Base-by-base conservation (phyloP, 2,113 vertebrate genomes). In the Oncorhynchus kisutch region DNA sequence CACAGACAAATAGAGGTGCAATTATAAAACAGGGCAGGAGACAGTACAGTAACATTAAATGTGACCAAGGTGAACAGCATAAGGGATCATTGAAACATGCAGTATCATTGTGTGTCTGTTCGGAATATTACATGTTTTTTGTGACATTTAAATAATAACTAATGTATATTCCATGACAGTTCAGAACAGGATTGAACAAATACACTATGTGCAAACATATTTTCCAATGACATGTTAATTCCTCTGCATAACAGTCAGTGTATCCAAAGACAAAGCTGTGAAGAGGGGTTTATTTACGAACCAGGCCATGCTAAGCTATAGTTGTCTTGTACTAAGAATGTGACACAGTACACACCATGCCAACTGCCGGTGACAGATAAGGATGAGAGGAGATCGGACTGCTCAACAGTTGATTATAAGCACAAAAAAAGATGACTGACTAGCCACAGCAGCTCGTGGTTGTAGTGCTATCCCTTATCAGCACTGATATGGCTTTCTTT, bases 301-400 rank as follows among this genome's bases (percentile, higher is more conserved):
- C 84, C 39, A 70, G 83, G 81, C 62, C 82, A 60, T 77, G 24
- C 73, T 72, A 68, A 65, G n/a, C 59, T 62, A 24, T 8, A n/a
- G 27, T 13, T 68, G 29, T 76, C 13, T 54, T 54, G 39, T 18
- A 54, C 51, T 54, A 18, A 54, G 14, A 54, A 16, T 18, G 74
- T 67, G 79, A 85, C 74, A 70, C 67, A 64, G 24, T 73, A 25
- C 71, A 77, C 20, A 82, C 75, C 74, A 65, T 31, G 70, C 60
- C 88, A 84, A 84, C 82, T 90, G 89, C 72, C 81, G 57, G 79
- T 69, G 76, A 76, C 57, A 89, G 91, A 91, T 92, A 91, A 86
- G 82, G 62, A 74, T 69, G 77, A 75, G 60, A 66, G 57, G 64
- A 79, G 78, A 79, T 88, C 74, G 49, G 74, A 72, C 76, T 81